Conservation (phyloP, 2,888 invertebrate species). For the Xestia c-nigrum region DNA sequence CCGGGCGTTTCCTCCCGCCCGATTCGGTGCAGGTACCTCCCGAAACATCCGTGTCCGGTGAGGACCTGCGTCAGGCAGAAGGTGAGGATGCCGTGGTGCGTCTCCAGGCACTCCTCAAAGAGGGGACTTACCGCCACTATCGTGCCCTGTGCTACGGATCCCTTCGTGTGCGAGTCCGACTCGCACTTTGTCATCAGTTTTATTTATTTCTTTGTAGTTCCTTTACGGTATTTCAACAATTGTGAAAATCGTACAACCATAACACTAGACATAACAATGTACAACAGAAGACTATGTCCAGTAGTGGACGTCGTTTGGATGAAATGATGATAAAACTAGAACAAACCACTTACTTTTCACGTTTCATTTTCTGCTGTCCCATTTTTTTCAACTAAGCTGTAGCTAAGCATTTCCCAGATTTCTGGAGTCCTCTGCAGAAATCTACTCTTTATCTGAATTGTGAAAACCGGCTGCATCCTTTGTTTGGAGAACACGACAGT, state of each 20-base stretch:
- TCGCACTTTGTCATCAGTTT: no score
- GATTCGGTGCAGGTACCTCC: no score
- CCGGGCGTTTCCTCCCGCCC: no score
- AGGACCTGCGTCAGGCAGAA: no score
- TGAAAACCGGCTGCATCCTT: not conserved
- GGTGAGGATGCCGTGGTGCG: no score
- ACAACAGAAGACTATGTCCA: no score
- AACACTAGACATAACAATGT: not conserved
- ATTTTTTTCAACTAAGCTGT: not conserved
- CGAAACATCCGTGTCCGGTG: no score
- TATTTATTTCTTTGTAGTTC: not conserved
- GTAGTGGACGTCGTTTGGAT: no score
- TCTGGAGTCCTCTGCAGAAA: not conserved
- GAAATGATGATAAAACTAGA: not conserved
- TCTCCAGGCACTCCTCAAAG: no score
- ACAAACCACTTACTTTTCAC: not conserved
- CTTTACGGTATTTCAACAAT: not conserved
- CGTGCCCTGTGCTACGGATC: no score
- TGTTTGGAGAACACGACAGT: not conserved
- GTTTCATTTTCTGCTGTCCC: not conserved
- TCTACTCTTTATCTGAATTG: conserved; percentile 12
- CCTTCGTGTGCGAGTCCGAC: no score
- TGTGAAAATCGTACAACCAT: not conserved
- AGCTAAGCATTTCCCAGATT: not conserved
- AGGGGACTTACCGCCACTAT: no score